Percentiles rank a stretch among this genome's conserved stretches.
Evolutionary conservation across 2,888 invertebrate species (phyloP).

Genomic region (Nasonovia ribisnigri): DNA sequence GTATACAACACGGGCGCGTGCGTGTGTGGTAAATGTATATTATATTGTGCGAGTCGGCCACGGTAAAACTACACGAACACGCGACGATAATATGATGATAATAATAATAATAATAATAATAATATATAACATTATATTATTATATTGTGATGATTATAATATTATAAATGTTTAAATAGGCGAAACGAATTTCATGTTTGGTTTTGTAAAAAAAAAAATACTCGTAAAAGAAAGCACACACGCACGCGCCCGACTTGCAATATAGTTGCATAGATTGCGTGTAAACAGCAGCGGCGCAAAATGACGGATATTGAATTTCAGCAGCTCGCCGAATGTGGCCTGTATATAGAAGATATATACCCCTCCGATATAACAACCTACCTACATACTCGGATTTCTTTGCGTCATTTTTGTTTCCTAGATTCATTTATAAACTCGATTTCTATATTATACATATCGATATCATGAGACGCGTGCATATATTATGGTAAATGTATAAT

Average conservation of each 20-base stretch:
- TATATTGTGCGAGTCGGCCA: neutral
- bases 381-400: constrained; percentile 17
- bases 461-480: neutral
- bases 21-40: constrained; percentile 25
- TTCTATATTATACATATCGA: neutral
- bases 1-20: neutral
- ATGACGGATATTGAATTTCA: constrained; percentile 50
- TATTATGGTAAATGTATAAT: neutral
- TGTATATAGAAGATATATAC: neutral
- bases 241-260: neutral
- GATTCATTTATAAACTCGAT: constrained; percentile 40
- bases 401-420: neutral
- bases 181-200: constrained; percentile 26
- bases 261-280: neutral
- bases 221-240: constrained; percentile 37
- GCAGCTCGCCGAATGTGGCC: neutral
- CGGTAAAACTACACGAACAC: constrained; percentile 31
- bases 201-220: neutral
- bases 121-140: neutral
- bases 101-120: neutral
- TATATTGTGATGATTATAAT: constrained; percentile 1
- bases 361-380: neutral
- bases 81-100: constrained; percentile 3
- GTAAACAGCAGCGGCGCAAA: neutral
- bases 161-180: constrained; percentile 30